Percentiles rank a stretch among this genome's conserved stretches.
phyloP scores from a whole-genome alignment of 1,140 invertebrate genomes.

The Monomorium pharaonis region DNA sequence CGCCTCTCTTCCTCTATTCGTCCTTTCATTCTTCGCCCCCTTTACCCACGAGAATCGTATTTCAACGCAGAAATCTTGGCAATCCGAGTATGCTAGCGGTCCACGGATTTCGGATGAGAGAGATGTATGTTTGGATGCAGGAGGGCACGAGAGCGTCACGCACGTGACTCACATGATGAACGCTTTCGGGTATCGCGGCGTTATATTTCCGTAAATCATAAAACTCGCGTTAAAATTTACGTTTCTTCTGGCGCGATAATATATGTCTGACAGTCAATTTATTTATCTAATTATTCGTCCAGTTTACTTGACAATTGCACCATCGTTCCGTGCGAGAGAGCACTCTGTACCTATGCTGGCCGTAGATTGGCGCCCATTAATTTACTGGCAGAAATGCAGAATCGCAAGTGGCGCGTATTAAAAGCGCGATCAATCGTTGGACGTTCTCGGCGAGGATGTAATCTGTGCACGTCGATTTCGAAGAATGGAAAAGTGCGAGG shows the following conservation, averaged over 20 bases:
- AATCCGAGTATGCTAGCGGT: slow-evolving; percentile 24
- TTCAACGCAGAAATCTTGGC: slow-evolving; percentile 54
- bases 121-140: slow-evolving; percentile 54
- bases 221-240: slow-evolving; percentile 6
- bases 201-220: slow-evolving; percentile 34
- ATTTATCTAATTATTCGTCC: background rate
- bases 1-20: background rate
- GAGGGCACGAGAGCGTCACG: slow-evolving; percentile 28
- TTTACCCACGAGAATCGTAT: slow-evolving; percentile 48
- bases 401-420: slow-evolving; percentile 28
- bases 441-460: slow-evolving; percentile 26
- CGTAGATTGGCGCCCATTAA: background rate
- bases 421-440: slow-evolving; percentile 29
- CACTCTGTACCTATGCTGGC: background rate
- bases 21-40: background rate
- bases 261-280: background rate
- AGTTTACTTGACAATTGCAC: background rate
- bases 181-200: background rate
- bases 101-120: slow-evolving; percentile 56
- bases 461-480: slow-evolving; percentile 58
- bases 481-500: slow-evolving; percentile 50
- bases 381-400: background rate
- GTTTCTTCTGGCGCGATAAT: background rate
- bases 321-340: background rate
- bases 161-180: slow-evolving; percentile 48